Percentiles rank a stretch among this genome's conserved stretches.
Conservation (phyloP, 2,888 invertebrate genomes). For the Clivina fossor region DNA sequence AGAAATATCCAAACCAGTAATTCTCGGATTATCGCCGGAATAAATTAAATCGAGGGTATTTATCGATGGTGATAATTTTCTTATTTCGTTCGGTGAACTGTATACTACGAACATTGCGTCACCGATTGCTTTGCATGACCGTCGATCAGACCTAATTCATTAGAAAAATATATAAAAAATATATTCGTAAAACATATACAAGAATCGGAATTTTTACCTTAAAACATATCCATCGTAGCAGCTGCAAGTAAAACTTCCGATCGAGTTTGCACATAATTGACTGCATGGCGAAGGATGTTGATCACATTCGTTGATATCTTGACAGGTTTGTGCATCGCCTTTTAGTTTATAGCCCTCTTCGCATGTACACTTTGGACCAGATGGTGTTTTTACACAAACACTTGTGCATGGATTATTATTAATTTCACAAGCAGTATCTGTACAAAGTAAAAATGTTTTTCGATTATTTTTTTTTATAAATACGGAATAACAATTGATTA, state of each 20-base stretch:
- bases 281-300: slow-evolving; percentile 60
- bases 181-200: slow-evolving; percentile 7
- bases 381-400: slow-evolving; percentile 65
- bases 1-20: slow-evolving; percentile 60
- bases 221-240: slow-evolving; percentile 63
- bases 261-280: slow-evolving; percentile 63
- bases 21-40: slow-evolving; percentile 53
- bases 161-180: slow-evolving; percentile 6
- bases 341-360: slow-evolving; percentile 59
- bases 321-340: slow-evolving; percentile 60
- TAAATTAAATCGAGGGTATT: slow-evolving; percentile 50
- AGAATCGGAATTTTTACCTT: slow-evolving; percentile 49
- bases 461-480: too few species aligned
- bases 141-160: slow-evolving; percentile 58
- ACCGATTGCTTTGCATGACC: slow-evolving; percentile 67
- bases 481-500: too few species aligned
- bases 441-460: too few species aligned
- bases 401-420: slow-evolving; percentile 57
- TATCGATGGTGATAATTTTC: slow-evolving; percentile 53
- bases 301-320: slow-evolving; percentile 73
- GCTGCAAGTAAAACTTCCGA: slow-evolving; percentile 61
- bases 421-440: slow-evolving; percentile 53
- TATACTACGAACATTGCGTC: slow-evolving; percentile 60
- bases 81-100: slow-evolving; percentile 59
- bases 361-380: slow-evolving; percentile 69